A percentile compares a stretch with the other conserved stretches of the same genome.
These are phyloP conservation scores for Tetragnatha montana DNA, from an alignment of 2,888 invertebrate genomes.

Conservation along the genomic window DNA sequence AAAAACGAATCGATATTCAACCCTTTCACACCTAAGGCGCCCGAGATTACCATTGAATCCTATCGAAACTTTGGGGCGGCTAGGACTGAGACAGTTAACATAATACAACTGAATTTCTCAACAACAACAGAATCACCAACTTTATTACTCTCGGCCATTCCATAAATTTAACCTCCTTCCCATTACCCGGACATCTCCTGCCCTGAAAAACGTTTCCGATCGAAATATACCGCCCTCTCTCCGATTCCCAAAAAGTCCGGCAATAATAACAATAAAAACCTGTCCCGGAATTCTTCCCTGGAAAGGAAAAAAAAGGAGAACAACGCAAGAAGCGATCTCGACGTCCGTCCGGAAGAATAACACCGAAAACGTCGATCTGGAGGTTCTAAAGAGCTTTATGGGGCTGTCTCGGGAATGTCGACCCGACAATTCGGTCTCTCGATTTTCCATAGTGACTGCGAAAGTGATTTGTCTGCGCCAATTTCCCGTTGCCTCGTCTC, in stretches of 20 bases:
- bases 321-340: neutral
- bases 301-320: neutral
- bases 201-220: no score
- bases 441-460: conserved; percentile 10
- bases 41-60: no score
- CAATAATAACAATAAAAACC: neutral
- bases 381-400: neutral
- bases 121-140: no score
- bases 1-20: no score
- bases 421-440: conserved; percentile 21
- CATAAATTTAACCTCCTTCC: no score
- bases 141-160: no score
- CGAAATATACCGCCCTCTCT: neutral
- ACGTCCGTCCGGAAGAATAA: neutral
- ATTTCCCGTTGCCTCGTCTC: conserved; percentile 30
- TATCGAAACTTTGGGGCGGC: no score
- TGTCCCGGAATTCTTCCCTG: neutral
- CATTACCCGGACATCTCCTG: no score
- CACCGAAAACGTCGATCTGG: neutral
- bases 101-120: no score
- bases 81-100: no score
- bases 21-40: no score
- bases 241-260: neutral
- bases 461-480: conserved; percentile 54
- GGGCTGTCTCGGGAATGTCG: neutral